These are phyloP conservation scores for Octopus bimaculoides DNA, from an alignment of 1,140 invertebrate genomes.

Conservation along the genomic window DNA sequence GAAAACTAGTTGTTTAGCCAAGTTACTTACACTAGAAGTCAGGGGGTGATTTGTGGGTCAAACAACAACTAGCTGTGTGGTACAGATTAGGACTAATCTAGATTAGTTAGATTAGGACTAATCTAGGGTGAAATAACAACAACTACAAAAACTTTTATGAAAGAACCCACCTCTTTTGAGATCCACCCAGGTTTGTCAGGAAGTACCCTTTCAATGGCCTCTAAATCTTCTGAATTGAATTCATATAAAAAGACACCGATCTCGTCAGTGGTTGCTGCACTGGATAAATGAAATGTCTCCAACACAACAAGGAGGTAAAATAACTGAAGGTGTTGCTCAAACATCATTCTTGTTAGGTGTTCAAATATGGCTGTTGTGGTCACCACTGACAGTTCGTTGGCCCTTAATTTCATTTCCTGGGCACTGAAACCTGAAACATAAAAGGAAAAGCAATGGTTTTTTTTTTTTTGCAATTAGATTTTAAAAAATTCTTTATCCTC, in stretches of 20 bases:
- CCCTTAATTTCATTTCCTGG: constrained; percentile 23
- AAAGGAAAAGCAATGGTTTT: no score
- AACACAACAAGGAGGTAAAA: constrained; percentile 48
- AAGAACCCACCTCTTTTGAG: constrained; percentile 33
- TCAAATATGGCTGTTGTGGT: constrained; percentile 42
- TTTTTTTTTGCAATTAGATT: no score
- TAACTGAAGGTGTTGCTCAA: constrained; percentile 48
- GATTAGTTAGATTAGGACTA: no score
- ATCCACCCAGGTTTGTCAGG: constrained; percentile 50
- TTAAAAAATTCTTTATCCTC: no score
- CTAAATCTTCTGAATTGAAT: constrained; percentile 33
- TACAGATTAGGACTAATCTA: no score
- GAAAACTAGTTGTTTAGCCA: no score
- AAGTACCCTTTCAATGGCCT: constrained; percentile 32
- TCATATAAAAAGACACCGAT: constrained; percentile 52
- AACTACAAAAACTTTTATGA: no score
- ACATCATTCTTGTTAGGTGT: constrained; percentile 51
- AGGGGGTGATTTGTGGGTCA: no score
- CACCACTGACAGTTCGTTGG: constrained; percentile 52
- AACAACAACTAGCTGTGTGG: no score
- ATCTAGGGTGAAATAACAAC: no score
- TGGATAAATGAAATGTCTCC: constrained; percentile 41
- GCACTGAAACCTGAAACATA: no score
- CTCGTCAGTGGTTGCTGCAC: constrained; percentile 45
- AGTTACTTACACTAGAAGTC: no score